Base-by-base conservation (phyloP, 1,140 invertebrate genomes). In the Pararge aegeria region DNA sequence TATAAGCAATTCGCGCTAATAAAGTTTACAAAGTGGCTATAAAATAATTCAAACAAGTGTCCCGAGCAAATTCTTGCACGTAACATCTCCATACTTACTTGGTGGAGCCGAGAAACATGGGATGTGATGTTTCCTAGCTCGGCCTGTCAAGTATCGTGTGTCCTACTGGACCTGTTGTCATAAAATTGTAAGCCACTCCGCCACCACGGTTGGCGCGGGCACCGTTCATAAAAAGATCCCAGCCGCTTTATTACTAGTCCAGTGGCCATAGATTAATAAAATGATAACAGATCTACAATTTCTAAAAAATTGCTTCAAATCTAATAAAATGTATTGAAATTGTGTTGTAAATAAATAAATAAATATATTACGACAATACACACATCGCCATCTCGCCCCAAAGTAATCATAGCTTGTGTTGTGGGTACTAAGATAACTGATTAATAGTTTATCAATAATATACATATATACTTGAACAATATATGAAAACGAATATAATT, bases 71-170 rank as follows among this genome's bases (percentile, higher is more conserved):
- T 73, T 70, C 71, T 54, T 61, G 20, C 65, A 67, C 71, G 71
- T 73, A 65, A 62, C 59, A 50, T 37, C 51, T 53, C 38, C 54
- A 70, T 52, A 54, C 55, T 60, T 69, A 50, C 16, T 61, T 66
- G 49, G 51, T 58, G 34, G 46, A 51, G 40, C 40, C 57, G 69
- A 64, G 61, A 66, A 68, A 66, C 56, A 66, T 70, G 67, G 57
- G 53, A 66, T 62, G 63, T 61, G 55, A 64, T 66, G 60, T 61
- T 62, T 61, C 57, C 66, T 64, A 64, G 61, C 66, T 59, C 9
- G 61, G 61, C 66, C 61, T 67, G 70, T 68, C 70, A 64, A 62
- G 68, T 68, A 74, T 74, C 71, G 61, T 56, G 53, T 74, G 61
- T 66, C 68, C 48, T 38, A 48, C 60, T 19, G 60, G 61, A 61